Evolutionary conservation across 30 jellyfish, hydroid and myxozoan genomes (phyloP).

Genomic region (Sanderia malayensis): DNA sequence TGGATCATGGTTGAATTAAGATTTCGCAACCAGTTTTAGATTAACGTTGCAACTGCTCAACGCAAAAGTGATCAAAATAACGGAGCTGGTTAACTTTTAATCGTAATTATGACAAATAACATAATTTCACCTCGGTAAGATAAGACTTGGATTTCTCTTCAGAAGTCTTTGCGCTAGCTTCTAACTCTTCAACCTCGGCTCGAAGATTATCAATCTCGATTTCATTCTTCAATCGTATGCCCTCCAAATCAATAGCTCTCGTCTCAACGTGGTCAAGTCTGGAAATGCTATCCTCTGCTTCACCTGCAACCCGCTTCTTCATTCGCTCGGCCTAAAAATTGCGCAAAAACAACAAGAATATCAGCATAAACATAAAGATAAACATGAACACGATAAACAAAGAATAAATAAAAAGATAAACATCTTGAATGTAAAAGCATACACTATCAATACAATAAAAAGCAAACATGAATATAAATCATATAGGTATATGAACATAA

Average conservation of each 20-base stretch:
- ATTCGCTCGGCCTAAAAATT: constrained; percentile 51
- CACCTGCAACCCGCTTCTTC: constrained; percentile 46
- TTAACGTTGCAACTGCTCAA: too few species aligned
- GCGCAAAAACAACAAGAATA: not conserved
- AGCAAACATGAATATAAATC: too few species aligned
- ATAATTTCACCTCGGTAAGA: constrained; percentile 33
- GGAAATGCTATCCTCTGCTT: constrained; percentile 36
- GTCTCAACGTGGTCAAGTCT: constrained; percentile 35
- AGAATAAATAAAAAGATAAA: too few species aligned
- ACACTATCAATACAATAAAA: too few species aligned
- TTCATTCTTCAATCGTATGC: constrained; percentile 45
- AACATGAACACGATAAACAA: too few species aligned
- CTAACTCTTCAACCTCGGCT: constrained; percentile 56
- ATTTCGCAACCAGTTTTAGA: too few species aligned
- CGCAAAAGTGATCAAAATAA: too few species aligned
- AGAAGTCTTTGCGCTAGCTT: constrained; percentile 21
- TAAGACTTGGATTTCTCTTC: constrained; percentile 49
- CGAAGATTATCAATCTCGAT: constrained; percentile 55
- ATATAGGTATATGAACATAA: too few species aligned
- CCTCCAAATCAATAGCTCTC: constrained; percentile 32
- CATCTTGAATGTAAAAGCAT: too few species aligned
- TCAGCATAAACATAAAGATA: not conserved
- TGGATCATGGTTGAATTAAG: too few species aligned
- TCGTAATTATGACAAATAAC: too few species aligned
- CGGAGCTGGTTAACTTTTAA: too few species aligned